Conservation (phyloP, 2,888 invertebrate species). For the Neuroscelio doddi region DNA sequence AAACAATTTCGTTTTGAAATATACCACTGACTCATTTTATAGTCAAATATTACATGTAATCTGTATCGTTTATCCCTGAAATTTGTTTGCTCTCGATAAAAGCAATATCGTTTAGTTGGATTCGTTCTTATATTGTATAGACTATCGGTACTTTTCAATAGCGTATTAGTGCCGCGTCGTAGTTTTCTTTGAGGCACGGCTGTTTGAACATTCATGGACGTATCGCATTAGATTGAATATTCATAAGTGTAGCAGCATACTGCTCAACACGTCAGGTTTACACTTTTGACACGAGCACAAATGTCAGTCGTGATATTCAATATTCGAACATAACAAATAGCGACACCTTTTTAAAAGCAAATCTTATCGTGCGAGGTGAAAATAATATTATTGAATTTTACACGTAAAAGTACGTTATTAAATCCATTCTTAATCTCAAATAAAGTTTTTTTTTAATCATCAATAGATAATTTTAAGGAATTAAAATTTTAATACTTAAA, state of each 20-base stretch:
- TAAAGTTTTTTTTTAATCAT: too few relatives aligned
- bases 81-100: conserved; percentile 31
- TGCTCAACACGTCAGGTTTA: conserved; percentile 29
- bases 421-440: too few relatives aligned
- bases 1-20: neutral
- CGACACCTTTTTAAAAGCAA: neutral
- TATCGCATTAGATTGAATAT: conserved; percentile 36
- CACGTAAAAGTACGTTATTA: too few relatives aligned
- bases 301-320: neutral
- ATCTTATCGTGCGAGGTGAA: too few relatives aligned
- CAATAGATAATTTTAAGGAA: too few relatives aligned
- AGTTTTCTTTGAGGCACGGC: conserved; percentile 29
- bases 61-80: conserved; percentile 24
- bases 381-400: too few relatives aligned
- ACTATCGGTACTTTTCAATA: conserved; percentile 24
- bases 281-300: conserved; percentile 31
- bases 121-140: conserved; percentile 30
- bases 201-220: conserved; percentile 29
- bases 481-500: too few relatives aligned
- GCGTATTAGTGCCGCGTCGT: conserved; percentile 17
- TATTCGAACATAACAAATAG: conserved; percentile 1
- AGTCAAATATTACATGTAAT: conserved; percentile 31
- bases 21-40: conserved; percentile 12
- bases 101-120: conserved; percentile 33
- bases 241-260: conserved; percentile 20